A percentile compares a stretch with the other conserved stretches of the same genome.
Conservation (phyloP, 2,888 invertebrate genomes). For the Chalcosyrphus nemorum region DNA sequence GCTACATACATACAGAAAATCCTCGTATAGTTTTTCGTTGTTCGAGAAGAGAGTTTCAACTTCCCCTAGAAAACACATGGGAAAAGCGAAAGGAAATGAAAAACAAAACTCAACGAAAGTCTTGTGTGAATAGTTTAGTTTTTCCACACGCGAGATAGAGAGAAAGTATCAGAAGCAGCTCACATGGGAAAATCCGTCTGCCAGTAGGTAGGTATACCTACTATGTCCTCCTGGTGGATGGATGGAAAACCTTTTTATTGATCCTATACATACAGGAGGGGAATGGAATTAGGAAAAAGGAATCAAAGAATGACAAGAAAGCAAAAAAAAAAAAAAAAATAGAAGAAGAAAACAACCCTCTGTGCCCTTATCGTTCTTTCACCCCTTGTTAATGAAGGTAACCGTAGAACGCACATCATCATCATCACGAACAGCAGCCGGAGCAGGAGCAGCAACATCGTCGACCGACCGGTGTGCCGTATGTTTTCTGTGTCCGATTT, state of each 20-base stretch:
- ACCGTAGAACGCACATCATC: slow-evolving; percentile 62
- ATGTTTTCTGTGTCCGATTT: slow-evolving; percentile 64
- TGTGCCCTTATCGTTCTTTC: slow-evolving; percentile 67
- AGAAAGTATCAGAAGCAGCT: slow-evolving; percentile 51
- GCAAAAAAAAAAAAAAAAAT: slow-evolving; percentile 33
- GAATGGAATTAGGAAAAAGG: slow-evolving; percentile 39
- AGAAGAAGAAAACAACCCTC: slow-evolving; percentile 54
- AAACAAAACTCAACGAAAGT: slow-evolving; percentile 69
- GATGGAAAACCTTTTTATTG: slow-evolving; percentile 63
- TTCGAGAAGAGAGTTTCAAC: slow-evolving; percentile 31
- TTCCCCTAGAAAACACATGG: slow-evolving; percentile 45
- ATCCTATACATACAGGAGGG: slow-evolving; percentile 48
- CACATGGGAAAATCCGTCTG: slow-evolving; percentile 37
- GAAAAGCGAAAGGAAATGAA: slow-evolving; percentile 49
- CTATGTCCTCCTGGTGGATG: slow-evolving; percentile 39
- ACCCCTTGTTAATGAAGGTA: slow-evolving; percentile 69
- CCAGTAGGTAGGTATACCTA: no score
- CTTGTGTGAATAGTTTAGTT: slow-evolving; percentile 63
- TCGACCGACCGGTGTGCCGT: slow-evolving; percentile 65
- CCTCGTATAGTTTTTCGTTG: slow-evolving; percentile 23
- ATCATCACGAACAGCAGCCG: slow-evolving; percentile 28
- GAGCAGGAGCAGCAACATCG: not conserved
- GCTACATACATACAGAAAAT: slow-evolving; percentile 49
- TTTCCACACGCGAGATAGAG: slow-evolving; percentile 35
- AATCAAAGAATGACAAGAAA: not conserved